phyloP scores from a whole-genome alignment of 2,797 vertebrate species.

The Astyanax mexicanus region DNA sequence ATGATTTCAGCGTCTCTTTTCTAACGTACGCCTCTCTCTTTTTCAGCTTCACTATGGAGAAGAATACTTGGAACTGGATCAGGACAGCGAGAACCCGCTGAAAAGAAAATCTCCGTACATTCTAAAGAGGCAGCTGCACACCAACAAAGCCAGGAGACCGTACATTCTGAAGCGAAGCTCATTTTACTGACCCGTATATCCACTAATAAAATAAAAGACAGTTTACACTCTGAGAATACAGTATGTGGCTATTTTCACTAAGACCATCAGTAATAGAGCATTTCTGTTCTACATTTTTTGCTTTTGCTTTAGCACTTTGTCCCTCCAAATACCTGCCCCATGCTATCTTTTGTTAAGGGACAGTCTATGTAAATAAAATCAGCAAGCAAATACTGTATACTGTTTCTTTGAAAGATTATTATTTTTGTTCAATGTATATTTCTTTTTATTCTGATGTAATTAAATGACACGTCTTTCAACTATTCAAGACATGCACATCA shows the following conservation, averaged over 20 bases:
- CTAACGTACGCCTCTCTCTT: constrained; percentile 5
- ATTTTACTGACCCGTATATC: constrained; percentile 82
- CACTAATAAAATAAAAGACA: constrained; percentile 7
- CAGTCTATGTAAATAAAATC: constrained; percentile 54
- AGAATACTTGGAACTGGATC: constrained; percentile 82
- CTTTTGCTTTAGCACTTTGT: constrained; percentile 32
- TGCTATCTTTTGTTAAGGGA: constrained; percentile 26
- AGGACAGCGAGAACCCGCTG: constrained; percentile 82
- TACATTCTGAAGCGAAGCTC: constrained; percentile 93
- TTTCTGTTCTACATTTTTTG: constrained; percentile 22
- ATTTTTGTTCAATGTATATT: constrained; percentile 48
- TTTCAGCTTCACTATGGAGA: constrained; percentile 76
- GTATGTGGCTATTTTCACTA: constrained; percentile 47
- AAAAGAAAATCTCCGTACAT: constrained; percentile 97
- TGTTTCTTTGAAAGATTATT: constrained; percentile 44
- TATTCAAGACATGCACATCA: constrained; percentile 9
- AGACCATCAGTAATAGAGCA: background rate
- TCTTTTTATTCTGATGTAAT: constrained; percentile 54
- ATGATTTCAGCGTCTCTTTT: constrained; percentile 5
- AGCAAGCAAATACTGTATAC: constrained; percentile 29
- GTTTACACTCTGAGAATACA: constrained; percentile 51
- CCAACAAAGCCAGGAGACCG: constrained; percentile 90
- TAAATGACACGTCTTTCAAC: constrained; percentile 48
- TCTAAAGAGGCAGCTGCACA: constrained; percentile 90
- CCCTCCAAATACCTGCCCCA: background rate